These are phyloP conservation scores for Plagodis pulveraria DNA, from an alignment of 2,888 invertebrate genomes.

Conservation along the genomic window DNA sequence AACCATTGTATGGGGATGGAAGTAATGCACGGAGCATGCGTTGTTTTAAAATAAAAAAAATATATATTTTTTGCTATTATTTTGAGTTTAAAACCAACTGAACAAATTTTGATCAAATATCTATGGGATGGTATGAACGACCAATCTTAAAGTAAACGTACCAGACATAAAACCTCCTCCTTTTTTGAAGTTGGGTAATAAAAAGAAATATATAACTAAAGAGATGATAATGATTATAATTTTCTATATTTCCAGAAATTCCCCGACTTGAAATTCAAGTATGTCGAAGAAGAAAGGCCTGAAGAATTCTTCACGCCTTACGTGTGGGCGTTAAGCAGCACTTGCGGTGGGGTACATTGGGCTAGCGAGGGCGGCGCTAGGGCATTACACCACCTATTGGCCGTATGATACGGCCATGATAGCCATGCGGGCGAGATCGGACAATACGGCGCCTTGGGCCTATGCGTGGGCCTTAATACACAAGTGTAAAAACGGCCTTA, in stretches of 20 bases:
- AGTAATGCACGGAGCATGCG: no score
- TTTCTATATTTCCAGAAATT: constrained; percentile 90
- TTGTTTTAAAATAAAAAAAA: no score
- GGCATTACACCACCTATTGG: constrained; percentile 61
- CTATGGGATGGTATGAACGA: no score
- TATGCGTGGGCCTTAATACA: constrained; percentile 13
- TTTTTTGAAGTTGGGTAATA: no score
- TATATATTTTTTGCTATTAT: no score
- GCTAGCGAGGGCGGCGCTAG: constrained; percentile 74
- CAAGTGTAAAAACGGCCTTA: constrained; percentile 1
- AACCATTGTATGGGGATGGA: no score
- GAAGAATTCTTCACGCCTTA: constrained; percentile 99
- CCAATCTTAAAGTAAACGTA: no score
- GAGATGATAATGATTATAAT: constrained; percentile 3
- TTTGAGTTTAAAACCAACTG: no score
- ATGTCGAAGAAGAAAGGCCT: constrained; percentile 99
- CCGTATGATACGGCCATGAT: constrained; percentile 53
- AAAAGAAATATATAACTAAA: no score
- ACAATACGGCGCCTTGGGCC: constrained; percentile 14
- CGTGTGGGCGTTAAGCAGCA: constrained; percentile 96
- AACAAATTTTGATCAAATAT: no score
- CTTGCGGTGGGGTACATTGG: constrained; percentile 81
- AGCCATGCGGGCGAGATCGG: constrained; percentile 10
- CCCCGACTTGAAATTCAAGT: constrained; percentile 99
- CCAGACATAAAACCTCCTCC: no score